A percentile compares a stretch with the other conserved stretches of the same genome.
phyloP scores from a whole-genome alignment of 2,888 invertebrate species.

The Agapostemon virescens region DNA sequence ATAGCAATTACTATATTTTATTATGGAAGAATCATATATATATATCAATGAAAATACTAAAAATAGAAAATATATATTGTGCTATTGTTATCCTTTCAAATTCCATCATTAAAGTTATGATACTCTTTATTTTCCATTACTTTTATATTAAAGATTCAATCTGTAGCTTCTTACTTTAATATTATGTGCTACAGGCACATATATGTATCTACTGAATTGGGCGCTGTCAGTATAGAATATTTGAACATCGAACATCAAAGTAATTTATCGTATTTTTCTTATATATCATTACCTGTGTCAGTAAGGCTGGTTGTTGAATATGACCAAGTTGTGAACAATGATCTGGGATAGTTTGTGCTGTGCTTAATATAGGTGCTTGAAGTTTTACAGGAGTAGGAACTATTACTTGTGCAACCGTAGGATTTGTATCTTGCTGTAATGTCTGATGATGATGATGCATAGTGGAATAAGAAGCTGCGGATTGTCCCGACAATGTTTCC shows the following conservation, averaged over 20 bases:
- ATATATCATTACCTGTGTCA: constrained; percentile 69
- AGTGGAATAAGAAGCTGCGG: constrained; percentile 61
- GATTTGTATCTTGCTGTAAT: constrained; percentile 73
- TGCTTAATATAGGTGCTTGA: constrained; percentile 74
- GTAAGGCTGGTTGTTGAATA: constrained; percentile 76
- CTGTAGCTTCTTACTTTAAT: background rate
- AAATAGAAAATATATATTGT: background rate
- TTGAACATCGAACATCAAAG: background rate
- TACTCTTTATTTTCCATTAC: background rate
- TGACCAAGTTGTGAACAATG: constrained; percentile 75
- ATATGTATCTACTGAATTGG: too few relatives aligned
- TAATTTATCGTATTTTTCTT: background rate
- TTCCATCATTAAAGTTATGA: background rate
- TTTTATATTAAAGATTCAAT: background rate
- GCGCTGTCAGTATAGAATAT: background rate
- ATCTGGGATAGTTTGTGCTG: constrained; percentile 73
- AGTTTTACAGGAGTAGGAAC: constrained; percentile 81
- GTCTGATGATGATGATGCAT: constrained; percentile 74
- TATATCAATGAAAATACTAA: background rate
- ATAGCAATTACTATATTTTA: background rate
- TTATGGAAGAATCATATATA: background rate
- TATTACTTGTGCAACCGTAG: constrained; percentile 77
- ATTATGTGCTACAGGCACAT: background rate
- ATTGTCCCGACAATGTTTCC: constrained; percentile 78
- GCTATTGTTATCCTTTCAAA: background rate